Evolutionary conservation across 2,888 invertebrate species (phyloP).

Genomic region (Choreutis nemorana): DNA sequence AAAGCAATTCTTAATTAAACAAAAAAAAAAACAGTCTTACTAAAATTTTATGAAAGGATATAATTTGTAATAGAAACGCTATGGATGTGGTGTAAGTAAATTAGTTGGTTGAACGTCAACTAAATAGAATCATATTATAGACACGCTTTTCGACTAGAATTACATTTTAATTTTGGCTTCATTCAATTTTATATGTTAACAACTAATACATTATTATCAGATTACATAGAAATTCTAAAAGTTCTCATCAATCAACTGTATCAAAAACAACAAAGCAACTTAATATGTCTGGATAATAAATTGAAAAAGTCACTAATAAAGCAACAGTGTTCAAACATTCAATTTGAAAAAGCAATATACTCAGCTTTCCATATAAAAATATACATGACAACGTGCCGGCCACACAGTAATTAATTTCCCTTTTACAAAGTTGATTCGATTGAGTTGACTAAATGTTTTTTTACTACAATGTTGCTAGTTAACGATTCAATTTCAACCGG

Average conservation of each 20-base stretch:
- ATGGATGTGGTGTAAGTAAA: too few relatives aligned
- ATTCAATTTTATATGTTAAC: background rate
- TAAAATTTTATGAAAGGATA: too few relatives aligned
- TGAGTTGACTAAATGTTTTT: constrained; percentile 21
- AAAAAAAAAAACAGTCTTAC: too few relatives aligned
- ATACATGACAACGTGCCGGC: constrained; percentile 5
- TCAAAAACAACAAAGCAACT: constrained; percentile 1
- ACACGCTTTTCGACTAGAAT: constrained; percentile 22
- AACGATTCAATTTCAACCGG: constrained; percentile 28
- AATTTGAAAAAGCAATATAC: constrained; percentile 5
- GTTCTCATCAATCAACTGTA: too few relatives aligned
- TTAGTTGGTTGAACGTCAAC: constrained; percentile 11
- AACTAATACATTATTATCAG: background rate
- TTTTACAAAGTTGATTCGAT: constrained; percentile 35
- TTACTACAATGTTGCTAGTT: constrained; percentile 35
- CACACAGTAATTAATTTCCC: constrained; percentile 25
- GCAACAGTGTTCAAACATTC: constrained; percentile 2
- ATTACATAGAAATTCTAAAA: too few relatives aligned
- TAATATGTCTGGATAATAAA: constrained; percentile 1
- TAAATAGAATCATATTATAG: constrained; percentile 19
- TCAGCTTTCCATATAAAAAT: constrained; percentile 2
- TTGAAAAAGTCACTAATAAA: background rate
- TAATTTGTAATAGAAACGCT: too few relatives aligned
- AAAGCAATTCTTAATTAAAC: too few relatives aligned
- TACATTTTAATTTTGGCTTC: constrained; percentile 24